These are phyloP conservation scores for Oscheius sp. DNA, from an alignment of 1,140 invertebrate species.

Conservation along the genomic window DNA sequence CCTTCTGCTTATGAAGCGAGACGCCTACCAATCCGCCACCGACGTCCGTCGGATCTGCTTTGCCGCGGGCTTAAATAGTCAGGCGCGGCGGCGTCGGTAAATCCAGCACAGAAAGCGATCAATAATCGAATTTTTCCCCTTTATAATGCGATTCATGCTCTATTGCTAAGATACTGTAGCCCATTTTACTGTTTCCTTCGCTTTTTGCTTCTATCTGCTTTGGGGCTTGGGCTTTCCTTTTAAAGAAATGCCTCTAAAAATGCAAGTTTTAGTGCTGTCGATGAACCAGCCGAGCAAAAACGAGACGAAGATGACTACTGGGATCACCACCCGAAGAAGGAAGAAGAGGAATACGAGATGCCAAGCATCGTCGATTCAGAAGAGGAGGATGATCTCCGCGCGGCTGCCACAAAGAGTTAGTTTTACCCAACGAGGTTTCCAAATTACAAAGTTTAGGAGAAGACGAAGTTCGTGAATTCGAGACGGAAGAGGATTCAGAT, in stretches of 20 bases:
- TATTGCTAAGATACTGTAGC: too few relatives aligned
- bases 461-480: background rate
- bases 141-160: too few relatives aligned
- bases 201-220: too few relatives aligned
- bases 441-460: background rate
- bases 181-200: too few relatives aligned
- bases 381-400: background rate
- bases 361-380: background rate
- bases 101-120: background rate
- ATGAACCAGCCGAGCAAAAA: background rate
- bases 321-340: constrained; percentile 8
- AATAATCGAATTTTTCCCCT: background rate
- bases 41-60: too few relatives aligned
- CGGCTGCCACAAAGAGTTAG: background rate
- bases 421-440: background rate
- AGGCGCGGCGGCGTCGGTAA: too few relatives aligned
- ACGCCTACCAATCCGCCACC: too few relatives aligned
- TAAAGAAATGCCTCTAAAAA: too few relatives aligned
- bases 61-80: too few relatives aligned
- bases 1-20: too few relatives aligned
- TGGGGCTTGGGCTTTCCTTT: too few relatives aligned
- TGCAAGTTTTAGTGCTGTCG: background rate
- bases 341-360: background rate
- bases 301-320: background rate
- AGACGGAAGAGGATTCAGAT: background rate